Percentiles rank a stretch among this genome's conserved stretches.
Evolutionary conservation across 2,113 vertebrate genomes (phyloP).

Genomic region (Sitta europaea): DNA sequence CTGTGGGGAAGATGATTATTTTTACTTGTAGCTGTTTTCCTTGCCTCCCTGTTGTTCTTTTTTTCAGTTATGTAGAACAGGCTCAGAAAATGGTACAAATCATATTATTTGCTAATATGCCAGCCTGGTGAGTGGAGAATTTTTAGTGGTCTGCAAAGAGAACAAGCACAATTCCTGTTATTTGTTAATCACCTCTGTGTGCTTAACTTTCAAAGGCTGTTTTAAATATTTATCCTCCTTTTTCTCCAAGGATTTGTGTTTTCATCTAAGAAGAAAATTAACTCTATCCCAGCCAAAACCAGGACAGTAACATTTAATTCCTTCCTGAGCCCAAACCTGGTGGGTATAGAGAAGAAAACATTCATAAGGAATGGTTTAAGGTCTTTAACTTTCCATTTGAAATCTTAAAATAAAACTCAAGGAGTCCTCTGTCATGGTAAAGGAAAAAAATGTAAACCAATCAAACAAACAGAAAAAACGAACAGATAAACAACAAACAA

Average conservation of each 20-base stretch:
- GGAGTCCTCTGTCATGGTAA: not conserved
- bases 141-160: not conserved
- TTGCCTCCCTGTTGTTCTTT: conserved; percentile 12
- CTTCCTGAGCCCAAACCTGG: not conserved
- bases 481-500: not conserved
- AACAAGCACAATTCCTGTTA: conserved; percentile 2
- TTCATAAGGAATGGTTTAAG: not conserved
- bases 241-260: not conserved
- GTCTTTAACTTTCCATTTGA: not conserved
- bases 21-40: conserved; percentile 30
- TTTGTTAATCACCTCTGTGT: conserved; percentile 15
- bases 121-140: not conserved
- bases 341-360: not conserved
- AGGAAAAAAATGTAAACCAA: not conserved
- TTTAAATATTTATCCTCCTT: conserved; percentile 33
- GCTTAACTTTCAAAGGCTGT: not conserved
- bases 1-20: not conserved
- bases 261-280: not conserved
- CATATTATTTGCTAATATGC: conserved; percentile 46
- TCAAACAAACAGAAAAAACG: not conserved
- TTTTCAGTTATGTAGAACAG: not conserved
- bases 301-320: not conserved
- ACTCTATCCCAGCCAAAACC: not conserved
- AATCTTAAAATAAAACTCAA: not conserved
- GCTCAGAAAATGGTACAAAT: conserved; percentile 31